Base-by-base conservation (phyloP, 2,113 vertebrate species). In the Pseudorectes ferrugineus region DNA sequence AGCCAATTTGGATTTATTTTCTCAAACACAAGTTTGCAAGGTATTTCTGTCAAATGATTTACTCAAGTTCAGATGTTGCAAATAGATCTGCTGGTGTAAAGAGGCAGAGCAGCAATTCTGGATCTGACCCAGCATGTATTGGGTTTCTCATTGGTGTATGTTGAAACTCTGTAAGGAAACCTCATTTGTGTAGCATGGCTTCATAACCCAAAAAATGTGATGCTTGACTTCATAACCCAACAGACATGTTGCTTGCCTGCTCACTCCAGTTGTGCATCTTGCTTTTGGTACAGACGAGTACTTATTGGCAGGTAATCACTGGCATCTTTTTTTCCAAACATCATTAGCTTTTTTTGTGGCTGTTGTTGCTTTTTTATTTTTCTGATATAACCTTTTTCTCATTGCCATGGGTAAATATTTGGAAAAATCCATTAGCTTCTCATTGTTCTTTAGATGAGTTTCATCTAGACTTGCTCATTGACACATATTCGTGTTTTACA, bases 1-100 rank as follows among this genome's bases (percentile, higher is more conserved):
- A 95, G 85, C 84, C 84, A 74, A 95, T 81, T 86, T 94, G 79
- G 97, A 97, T 96, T 97, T 96, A 78, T 97, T 97, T 97, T 95
- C 95, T 96, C 87, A 97, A 94, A 83, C 71, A 55, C 80, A 87
- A 93, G 89, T 96, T 96, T 95, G 95, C 87, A 89, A 94, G 76
- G 54, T 87, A 83, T 84, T 92, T 93, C 77, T 93, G 83, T 86
- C 78, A 92, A 88, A 86, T 33, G 25, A 80, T 88, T 96, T 93
- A 90, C 92, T 95, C 55, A 45, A 61, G 51, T 96, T 92, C 78
- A 77, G 85, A 92, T 92, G 88, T 80, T 92, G 92, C 85, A 90
- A 85, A 79, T 40, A 83, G 75, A 94, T 42, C 55, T 74, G 55
- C 40, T 63, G 82, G 75, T 63, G 31, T 85, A 88, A 83, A 88